A percentile compares a stretch with the other conserved stretches of the same genome.
Evolutionary conservation across 2,113 vertebrate genomes (phyloP).

Genomic region (Psittacara wagleri): DNA sequence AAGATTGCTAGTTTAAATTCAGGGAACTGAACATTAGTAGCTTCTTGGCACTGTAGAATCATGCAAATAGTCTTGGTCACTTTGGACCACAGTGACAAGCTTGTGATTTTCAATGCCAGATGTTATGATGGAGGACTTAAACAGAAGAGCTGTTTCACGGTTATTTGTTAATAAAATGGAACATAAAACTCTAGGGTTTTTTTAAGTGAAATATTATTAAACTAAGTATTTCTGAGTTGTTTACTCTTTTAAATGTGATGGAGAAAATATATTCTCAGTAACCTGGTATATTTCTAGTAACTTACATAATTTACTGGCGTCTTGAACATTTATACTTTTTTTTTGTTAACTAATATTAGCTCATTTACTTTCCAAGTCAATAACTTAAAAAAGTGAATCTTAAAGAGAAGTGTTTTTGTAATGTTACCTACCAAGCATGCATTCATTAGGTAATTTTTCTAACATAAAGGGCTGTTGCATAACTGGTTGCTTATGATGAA

Average conservation of each 20-base stretch:
- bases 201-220: neutral
- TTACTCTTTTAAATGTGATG: neutral
- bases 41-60: neutral
- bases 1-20: neutral
- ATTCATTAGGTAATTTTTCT: neutral
- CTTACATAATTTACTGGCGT: neutral
- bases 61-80: neutral
- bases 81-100: accelerated
- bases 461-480: neutral
- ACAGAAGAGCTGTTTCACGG: neutral
- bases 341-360: neutral
- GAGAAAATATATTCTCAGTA: neutral
- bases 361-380: neutral
- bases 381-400: neutral
- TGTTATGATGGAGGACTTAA: neutral
- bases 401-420: neutral
- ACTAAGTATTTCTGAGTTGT: neutral
- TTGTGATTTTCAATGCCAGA: neutral
- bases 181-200: neutral
- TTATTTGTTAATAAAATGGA: neutral
- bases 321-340: neutral
- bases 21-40: neutral
- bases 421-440: neutral
- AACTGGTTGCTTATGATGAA: neutral
- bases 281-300: neutral